Base-by-base conservation (phyloP, 2,797 vertebrate genomes). In the Catamblyrhynchus diadema region DNA sequence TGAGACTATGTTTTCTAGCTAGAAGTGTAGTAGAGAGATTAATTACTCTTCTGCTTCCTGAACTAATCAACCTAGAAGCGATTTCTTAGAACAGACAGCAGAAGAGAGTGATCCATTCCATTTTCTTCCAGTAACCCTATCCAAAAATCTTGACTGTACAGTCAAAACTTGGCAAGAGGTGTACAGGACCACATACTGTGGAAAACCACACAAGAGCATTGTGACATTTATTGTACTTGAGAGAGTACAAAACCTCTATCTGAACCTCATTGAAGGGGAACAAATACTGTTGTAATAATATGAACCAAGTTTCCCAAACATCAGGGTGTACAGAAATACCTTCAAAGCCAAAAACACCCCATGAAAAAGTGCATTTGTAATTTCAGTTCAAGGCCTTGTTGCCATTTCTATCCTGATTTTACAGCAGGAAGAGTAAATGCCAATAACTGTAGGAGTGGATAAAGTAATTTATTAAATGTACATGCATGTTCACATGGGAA, bases 141-240 rank as follows among this genome's bases (percentile, higher is more conserved):
- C 93, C 96, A 91, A 91, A 92, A 96, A 84, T 77, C 75, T 81
- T 96, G 78, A 79, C 78, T 97, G 66, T 81, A 65, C 61, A 96
- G 89, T 64, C 73, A 62, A 93, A 97, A 95, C 83, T 97, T 97
- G 95, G 96, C 96, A 97, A 96, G 94, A 96, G 69, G 82, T 84
- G 66, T 71, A 90, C 77, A 72, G 90, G 96, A 96, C 90, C 82
- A 96, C 95, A 97, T 96, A 81, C 54, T 96, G 67, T 88, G 81
- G 93, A 86, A 94, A 98, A 82, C 94, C 96, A 97, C 96, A 96
- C 95, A 97, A 83, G 12, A 96, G 28, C 85, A 90, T 72, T 71
- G 39, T 95, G 96, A 97, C 93, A 96, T 97, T 97, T 97, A 97
- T 95, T 96, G 86, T 88, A 86, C 96, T 85, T 97, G 67, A 85